Percentiles rank a stretch among this genome's conserved stretches.
phyloP scores from a whole-genome alignment of 2,113 vertebrate species.

The Xyliphius kryptos region DNA sequence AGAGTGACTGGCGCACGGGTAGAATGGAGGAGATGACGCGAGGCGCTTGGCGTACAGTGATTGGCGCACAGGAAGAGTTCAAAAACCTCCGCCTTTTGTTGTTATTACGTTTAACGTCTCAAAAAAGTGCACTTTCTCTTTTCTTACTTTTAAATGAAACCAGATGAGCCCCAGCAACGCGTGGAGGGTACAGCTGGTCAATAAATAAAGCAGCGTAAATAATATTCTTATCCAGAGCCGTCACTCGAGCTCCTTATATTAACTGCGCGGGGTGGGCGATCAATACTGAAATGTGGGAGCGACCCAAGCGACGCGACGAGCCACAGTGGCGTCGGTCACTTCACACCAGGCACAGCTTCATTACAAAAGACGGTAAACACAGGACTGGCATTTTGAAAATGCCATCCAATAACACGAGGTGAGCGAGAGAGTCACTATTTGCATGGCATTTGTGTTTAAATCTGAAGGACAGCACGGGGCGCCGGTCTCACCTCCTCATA shows the following conservation, averaged over 20 bases:
- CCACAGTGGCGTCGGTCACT: slow-evolving; percentile 12
- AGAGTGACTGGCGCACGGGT: no score
- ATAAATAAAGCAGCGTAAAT: not conserved
- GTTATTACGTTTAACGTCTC: no score
- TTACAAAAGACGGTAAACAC: slow-evolving; percentile 19
- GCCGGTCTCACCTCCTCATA: not conserved
- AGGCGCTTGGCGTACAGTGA: no score
- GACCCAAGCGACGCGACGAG: not conserved
- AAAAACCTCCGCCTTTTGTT: no score
- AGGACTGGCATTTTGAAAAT: slow-evolving; percentile 24
- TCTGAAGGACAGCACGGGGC: not conserved
- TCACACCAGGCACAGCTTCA: slow-evolving; percentile 24
- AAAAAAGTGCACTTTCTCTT: no score
- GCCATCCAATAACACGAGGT: slow-evolving; percentile 22
- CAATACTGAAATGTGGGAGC: not conserved
- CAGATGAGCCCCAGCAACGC: not conserved
- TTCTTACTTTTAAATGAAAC: not conserved
- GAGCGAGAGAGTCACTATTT: not conserved
- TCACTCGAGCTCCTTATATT: slow-evolving; percentile 39
- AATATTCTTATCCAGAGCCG: not conserved
- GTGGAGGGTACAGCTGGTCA: no score
- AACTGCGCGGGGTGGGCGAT: slow-evolving; percentile 5
- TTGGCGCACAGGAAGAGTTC: no score
- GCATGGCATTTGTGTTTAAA: slow-evolving; percentile 19
- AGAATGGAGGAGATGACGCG: no score